Evolutionary conservation across 2,113 vertebrate species (phyloP).

Genomic region (Chaetorhynchus papuensis): DNA sequence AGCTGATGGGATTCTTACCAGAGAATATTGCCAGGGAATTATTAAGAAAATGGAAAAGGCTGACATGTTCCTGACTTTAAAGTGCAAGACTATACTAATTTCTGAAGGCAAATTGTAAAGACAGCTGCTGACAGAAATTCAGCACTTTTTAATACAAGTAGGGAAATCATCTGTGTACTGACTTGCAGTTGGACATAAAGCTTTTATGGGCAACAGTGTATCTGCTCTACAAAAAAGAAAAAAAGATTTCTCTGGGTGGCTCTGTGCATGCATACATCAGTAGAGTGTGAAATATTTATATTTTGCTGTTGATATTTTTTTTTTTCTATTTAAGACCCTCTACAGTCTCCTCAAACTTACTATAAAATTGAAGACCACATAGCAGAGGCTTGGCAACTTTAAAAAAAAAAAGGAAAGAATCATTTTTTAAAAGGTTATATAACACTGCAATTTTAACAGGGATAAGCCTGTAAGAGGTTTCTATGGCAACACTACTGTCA

Average conservation of each 20-base stretch:
- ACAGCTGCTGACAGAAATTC: not conserved
- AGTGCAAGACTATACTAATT: not conserved
- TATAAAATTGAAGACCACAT: not conserved
- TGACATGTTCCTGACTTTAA: rapidly evolving
- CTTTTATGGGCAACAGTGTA: not conserved
- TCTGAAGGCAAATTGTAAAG: not conserved
- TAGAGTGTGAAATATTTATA: not conserved
- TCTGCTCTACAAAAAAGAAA: not conserved
- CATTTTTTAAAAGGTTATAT: not conserved
- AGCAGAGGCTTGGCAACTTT: not conserved
- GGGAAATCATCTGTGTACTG: not conserved
- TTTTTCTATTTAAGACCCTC: not conserved
- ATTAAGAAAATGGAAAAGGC: not conserved
- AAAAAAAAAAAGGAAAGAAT: not conserved
- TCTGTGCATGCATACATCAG: not conserved
- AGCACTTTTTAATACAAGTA: not conserved
- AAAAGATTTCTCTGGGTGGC: not conserved
- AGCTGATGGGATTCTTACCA: not conserved
- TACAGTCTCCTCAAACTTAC: not conserved
- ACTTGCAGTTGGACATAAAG: not conserved
- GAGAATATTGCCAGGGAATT: not conserved
- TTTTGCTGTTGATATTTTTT: not conserved
- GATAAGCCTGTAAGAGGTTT: conserved; percentile 14
- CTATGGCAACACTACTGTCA: not conserved
- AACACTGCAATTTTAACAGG: not conserved